These are phyloP conservation scores for Chloroclystis v-ata DNA, from an alignment of 2,888 invertebrate species.

Conservation along the genomic window DNA sequence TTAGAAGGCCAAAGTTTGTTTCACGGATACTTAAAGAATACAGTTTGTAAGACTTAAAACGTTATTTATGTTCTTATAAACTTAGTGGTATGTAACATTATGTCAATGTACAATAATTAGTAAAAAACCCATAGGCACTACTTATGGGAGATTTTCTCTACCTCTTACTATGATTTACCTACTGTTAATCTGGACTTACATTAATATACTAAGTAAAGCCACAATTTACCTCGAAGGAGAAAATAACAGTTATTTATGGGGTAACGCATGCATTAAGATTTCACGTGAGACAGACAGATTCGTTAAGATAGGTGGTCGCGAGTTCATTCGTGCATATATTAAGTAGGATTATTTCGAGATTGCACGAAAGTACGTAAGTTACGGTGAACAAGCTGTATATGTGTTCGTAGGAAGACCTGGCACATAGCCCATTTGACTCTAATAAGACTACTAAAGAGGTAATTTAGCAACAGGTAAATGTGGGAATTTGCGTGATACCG, in stretches of 20 bases:
- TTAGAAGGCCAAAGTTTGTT: too few species aligned
- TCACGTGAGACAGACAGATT: slow-evolving; percentile 49
- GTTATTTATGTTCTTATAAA: too few species aligned
- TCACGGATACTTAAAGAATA: too few species aligned
- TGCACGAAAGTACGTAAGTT: slow-evolving; percentile 13
- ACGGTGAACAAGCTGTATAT: slow-evolving; percentile 5
- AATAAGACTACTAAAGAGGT: background rate
- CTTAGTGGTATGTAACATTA: too few species aligned
- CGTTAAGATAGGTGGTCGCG: slow-evolving; percentile 29
- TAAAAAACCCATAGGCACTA: too few species aligned
- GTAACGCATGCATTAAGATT: slow-evolving; percentile 45
- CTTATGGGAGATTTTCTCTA: too few species aligned
- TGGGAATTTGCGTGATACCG: background rate
- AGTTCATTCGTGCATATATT: slow-evolving; percentile 24
- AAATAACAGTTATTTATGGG: slow-evolving; percentile 58
- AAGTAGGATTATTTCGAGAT: slow-evolving; percentile 26
- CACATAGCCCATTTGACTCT: slow-evolving; percentile 7
- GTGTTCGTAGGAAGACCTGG: slow-evolving; percentile 8
- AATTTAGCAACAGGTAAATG: background rate
- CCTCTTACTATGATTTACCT: too few species aligned
- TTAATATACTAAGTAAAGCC: slow-evolving; percentile 20
- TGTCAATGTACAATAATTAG: too few species aligned
- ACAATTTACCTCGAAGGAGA: slow-evolving; percentile 40
- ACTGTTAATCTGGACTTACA: background rate
- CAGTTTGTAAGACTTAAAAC: too few species aligned